Evolutionary conservation across 2,888 invertebrate genomes (phyloP), one percentile per base, ranked within the genome.

Genomic region (Plusia festucae): DNA sequence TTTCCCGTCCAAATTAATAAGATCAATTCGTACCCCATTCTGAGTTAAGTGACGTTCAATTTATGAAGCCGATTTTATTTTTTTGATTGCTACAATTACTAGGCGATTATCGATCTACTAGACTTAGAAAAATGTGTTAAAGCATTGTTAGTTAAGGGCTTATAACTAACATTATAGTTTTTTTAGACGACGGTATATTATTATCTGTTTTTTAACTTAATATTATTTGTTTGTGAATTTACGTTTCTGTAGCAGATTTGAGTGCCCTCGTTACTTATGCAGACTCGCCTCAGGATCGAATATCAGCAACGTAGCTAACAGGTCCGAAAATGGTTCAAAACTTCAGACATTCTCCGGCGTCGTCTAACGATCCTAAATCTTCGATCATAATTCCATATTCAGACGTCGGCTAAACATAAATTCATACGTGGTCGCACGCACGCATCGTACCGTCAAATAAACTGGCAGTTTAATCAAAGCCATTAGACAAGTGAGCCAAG

Each of bases 401-500:
- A 85, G 88, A 86, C 88, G 87, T 88, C 90, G 91, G 86, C 91
- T 92, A 91, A 91, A 92, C 93, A 93, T 93, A 93, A 94, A 94
- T 94, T 93, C 91, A 94, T 93, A 93, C 91, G 91, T 93, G 93
- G 93, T 85, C 89, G 90, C 90, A 90, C 89, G 90, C 88, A 92
- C 92, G 92, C 93, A 94, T 88, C 93, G 90, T 92, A 94, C 91
- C 93, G 93, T 93, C 93, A 93, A 94, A 94, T 93, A 94, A 94
- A 94, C 94, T 94, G 94, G 93, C 94, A 94, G 94, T 94, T 93
- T 94, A 94, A 94, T 94, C 94, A 94, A 94, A 94, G 90, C 93
- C 92, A 94, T 94, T 94, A 94, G 94, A 94, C 93, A 93, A 93
- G 93, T 94, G 94, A 94, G 93, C 93, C 93, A 93, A 93, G 92